These are phyloP conservation scores for Caenorhabditis plicata DNA, from an alignment of 2,888 invertebrate species.

Conservation along the genomic window DNA sequence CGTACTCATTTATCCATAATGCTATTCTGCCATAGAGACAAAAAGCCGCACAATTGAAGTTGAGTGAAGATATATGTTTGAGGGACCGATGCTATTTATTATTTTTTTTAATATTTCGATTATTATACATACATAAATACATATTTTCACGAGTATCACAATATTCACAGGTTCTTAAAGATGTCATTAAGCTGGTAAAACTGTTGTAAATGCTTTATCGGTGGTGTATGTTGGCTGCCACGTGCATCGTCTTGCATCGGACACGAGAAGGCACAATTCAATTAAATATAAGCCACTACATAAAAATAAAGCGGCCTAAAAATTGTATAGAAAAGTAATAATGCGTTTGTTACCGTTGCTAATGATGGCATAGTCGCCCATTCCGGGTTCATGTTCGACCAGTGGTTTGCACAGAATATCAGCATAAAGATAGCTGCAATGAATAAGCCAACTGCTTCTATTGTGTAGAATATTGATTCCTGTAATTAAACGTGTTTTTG, in stretches of 20 bases:
- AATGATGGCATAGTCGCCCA: slow-evolving; percentile 52
- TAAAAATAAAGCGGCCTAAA: slow-evolving; percentile 41
- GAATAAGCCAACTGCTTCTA: slow-evolving; percentile 40
- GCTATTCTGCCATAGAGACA: no score
- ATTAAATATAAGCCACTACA: slow-evolving; percentile 28
- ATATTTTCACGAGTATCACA: no score
- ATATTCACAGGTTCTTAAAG: not conserved
- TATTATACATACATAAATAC: no score
- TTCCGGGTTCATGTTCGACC: slow-evolving; percentile 52
- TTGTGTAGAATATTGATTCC: slow-evolving; percentile 40
- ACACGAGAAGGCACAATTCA: slow-evolving; percentile 35
- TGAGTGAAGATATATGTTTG: no score
- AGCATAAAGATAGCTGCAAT: slow-evolving; percentile 45
- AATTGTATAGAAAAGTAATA: no score
- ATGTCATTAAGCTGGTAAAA: not conserved
- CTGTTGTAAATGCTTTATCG: no score
- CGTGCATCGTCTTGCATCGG: slow-evolving; percentile 34
- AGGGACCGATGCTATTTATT: no score
- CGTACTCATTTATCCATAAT: no score
- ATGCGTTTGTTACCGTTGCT: slow-evolving; percentile 49
- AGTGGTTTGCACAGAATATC: slow-evolving; percentile 49
- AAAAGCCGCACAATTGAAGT: no score
- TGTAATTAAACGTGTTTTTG: slow-evolving; percentile 10
- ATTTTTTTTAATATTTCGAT: not conserved
- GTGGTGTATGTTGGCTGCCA: slow-evolving; percentile 30